Base-by-base conservation (phyloP, 2,888 invertebrate genomes). In the Glaucopsyche alexis region DNA sequence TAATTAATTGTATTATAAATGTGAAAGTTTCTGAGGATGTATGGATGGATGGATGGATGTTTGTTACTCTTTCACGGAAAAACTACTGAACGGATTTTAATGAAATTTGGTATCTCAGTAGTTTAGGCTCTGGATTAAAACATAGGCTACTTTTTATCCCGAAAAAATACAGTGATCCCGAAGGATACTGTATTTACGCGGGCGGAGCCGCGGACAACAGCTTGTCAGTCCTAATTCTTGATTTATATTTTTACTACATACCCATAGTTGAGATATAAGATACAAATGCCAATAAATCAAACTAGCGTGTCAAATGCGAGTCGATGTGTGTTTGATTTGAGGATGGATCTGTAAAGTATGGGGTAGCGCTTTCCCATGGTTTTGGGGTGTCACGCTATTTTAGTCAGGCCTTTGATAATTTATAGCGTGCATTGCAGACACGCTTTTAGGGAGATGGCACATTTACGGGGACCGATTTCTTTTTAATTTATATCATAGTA, bases 381-480 rank as follows among this genome's bases (percentile, higher is more conserved):
- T 81, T 86, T 86, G 86, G 91, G 91, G 91, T 90, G 92, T 86
- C 88, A 89, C 89, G 92, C 92, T 92, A 92, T 92, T 92, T 92
- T 89, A 87, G 90, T 89, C 85, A 82, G 87, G 88, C 87, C 88
- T 88, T 88, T 83, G 83, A 87, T 90, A 90, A 93, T 93, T 92
- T 92, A 93, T 88, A 88, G 82, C 85, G 82, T 86, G 89, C 88
- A 85, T 87, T 86, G 86, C 84, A 84, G 81, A 81, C 82, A 83
- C 82, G 87, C 87, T 89, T 87, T 90, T 90, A 89, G 90, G 86
- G 87, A 83, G 86, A 88, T 87, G 85, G 85, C 82, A 78, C 75
- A 78, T 77, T 76, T 74, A 74, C 76, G 84, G 87, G 84, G 83
- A 85, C 85, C 85, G 84, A 87, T 87, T 89, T 87, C 85, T 84